Evolutionary conservation across 2,113 vertebrate genomes (phyloP), one percentile per base, ranked within the genome.

Genomic region (Erythrocercus mccallii): DNA sequence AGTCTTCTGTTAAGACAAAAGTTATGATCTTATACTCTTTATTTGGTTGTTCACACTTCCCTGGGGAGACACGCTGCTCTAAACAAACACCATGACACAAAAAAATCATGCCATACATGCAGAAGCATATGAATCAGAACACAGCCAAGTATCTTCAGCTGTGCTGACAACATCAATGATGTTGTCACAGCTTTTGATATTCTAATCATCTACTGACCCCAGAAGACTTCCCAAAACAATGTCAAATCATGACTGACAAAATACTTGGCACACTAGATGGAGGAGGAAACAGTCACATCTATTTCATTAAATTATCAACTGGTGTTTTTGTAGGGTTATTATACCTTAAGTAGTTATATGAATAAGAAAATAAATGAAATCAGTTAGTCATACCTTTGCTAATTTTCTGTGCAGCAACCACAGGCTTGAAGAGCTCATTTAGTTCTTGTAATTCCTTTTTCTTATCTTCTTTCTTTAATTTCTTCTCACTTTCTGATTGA

Each of bases 341-440:
- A 56, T 62, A n/a, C 19, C 19, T 12, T 9, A 68, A 31, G 10
- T 11, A 84, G 5, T 4, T 42, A 13, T 1, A 58, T 3, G 5
- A 88, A n/a, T 38, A 88, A 70, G 13, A 35, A 50, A 71, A 74
- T 20, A 76, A 66, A 30, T 4, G 0, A 56, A 44, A 61, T 72
- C n/a, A 40, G 16, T 69, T 64, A 45, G 82, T 96, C 35, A 20
- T 98, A 99, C 99, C 99, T 99, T 99, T 99, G 97, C 98, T 99
- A 96, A 99, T 99, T 98, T 99, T 99, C 97, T 99, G 99, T 51
- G 99, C 99, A 93, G 97, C 98, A 48, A 99, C 99, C 23, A 99
- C 99, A 7, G 99, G 99, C 97, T 99, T 99, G 95, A 99, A 99
- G 30, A 99, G 98, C 74, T 99, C 99, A 71, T 99, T 99, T 91